These are phyloP conservation scores for Myocastor coypus DNA, from an alignment of 2,113 vertebrate genomes.

Conservation along the genomic window DNA sequence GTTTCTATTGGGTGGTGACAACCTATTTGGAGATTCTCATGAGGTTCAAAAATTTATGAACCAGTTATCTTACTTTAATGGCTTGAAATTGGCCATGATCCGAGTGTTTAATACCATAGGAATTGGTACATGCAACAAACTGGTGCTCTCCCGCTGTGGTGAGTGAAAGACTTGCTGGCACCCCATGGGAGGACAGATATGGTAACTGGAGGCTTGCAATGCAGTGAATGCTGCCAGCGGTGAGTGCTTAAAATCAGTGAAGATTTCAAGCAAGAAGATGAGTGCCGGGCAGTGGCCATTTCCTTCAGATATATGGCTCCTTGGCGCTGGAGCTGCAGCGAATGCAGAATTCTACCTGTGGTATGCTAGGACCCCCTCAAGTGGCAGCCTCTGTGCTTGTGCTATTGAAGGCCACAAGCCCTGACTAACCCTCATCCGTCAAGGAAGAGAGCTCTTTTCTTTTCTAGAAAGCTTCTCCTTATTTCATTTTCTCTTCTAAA, in stretches of 20 bases:
- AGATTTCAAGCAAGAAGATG: not conserved
- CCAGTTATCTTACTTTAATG: not conserved
- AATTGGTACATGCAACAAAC: not conserved
- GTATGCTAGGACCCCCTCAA: accelerated
- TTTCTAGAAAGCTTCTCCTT: not conserved
- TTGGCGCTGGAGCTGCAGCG: too few relatives aligned
- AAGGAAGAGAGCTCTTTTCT: not conserved
- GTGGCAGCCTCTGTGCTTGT: accelerated
- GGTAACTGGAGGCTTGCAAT: not conserved
- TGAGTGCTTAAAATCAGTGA: not conserved
- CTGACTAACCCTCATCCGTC: accelerated
- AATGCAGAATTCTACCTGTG: not conserved
- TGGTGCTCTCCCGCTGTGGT: not conserved
- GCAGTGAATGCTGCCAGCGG: not conserved
- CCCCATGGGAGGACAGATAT: not conserved
- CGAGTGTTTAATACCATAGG: not conserved
- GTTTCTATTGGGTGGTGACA: not conserved
- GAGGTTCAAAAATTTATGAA: not conserved
- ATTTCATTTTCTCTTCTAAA: not conserved
- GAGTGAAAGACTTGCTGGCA: not conserved
- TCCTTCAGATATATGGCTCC: too few relatives aligned
- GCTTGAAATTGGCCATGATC: not conserved
- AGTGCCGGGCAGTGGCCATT: not conserved
- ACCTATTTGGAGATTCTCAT: not conserved
- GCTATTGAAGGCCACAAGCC: not conserved